Percentiles rank a stretch among this genome's conserved stretches.
Conservation (phyloP, 92 coral and sea anemone species). For the Porites lobata region DNA sequence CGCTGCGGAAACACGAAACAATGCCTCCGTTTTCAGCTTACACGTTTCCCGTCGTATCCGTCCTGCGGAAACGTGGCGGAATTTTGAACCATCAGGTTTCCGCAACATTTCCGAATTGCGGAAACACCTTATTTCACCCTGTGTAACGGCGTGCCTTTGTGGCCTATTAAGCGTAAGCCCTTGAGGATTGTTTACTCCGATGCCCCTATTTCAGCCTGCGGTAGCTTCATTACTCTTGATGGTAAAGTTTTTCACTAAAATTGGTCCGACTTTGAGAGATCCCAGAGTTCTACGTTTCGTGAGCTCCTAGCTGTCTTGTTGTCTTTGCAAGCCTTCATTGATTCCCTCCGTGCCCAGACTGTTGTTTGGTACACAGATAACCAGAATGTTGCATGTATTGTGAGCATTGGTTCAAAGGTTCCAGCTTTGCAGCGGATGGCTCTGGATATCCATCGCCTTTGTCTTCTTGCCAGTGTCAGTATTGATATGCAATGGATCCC, state of each 20-base stretch:
- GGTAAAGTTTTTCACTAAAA: slow-evolving; percentile 59
- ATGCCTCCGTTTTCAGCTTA: no score
- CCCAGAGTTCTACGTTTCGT: slow-evolving; percentile 70
- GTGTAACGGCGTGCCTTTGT: slow-evolving; percentile 49
- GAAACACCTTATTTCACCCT: no score
- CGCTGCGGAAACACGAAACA: no score
- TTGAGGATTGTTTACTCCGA: slow-evolving; percentile 59
- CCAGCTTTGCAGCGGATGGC: no score
- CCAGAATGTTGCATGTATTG: background rate
- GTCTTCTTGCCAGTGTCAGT: background rate
- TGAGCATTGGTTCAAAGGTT: background rate
- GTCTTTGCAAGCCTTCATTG: background rate
- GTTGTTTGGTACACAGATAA: background rate
- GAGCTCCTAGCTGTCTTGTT: slow-evolving; percentile 47
- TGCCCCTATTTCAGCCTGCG: slow-evolving; percentile 67
- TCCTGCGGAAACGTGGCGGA: no score
- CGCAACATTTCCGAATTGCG: no score
- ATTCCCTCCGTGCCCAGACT: slow-evolving; percentile 31
- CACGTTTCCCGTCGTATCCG: no score
- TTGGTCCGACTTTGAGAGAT: slow-evolving; percentile 61
- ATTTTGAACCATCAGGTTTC: no score
- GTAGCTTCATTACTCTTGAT: slow-evolving; percentile 40
- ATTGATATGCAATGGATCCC: background rate
- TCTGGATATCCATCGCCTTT: no score
- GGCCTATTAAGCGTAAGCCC: slow-evolving; percentile 48